phyloP scores from a whole-genome alignment of 1,140 invertebrate species.

The Trichonephila inaurata region DNA sequence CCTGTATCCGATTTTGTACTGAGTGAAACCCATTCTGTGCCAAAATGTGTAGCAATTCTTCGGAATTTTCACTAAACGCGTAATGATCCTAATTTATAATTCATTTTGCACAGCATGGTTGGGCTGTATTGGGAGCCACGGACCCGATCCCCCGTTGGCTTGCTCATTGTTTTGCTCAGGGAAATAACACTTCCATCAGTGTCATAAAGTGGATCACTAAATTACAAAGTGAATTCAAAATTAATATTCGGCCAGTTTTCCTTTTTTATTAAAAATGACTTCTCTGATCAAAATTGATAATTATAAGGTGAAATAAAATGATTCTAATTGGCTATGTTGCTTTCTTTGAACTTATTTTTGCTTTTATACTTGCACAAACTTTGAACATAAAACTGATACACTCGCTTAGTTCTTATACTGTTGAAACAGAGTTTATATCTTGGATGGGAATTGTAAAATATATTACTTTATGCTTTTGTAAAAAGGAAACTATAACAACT shows the following conservation, averaged over 20 bases:
- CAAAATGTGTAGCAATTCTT: conserved; percentile 1
- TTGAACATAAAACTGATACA: too few relatives aligned
- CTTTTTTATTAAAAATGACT: neutral
- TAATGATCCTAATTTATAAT: conserved; percentile 38
- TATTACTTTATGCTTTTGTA: too few relatives aligned
- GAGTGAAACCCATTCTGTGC: conserved; percentile 64
- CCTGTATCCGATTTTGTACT: conserved; percentile 1
- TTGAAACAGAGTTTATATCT: too few relatives aligned
- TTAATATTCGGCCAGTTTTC: conserved; percentile 42
- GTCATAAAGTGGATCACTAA: conserved; percentile 63
- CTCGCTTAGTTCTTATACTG: too few relatives aligned
- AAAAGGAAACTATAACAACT: too few relatives aligned
- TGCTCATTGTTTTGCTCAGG: conserved; percentile 62
- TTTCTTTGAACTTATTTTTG: too few relatives aligned
- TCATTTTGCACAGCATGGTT: conserved; percentile 45
- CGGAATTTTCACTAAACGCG: neutral
- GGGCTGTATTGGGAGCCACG: conserved; percentile 14
- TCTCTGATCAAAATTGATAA: conserved; percentile 53
- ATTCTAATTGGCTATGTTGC: conserved; percentile 67
- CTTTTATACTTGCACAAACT: too few relatives aligned
- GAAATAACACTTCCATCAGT: neutral
- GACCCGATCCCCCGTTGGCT: conserved; percentile 55
- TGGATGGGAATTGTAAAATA: too few relatives aligned
- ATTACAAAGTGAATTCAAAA: conserved; percentile 3
- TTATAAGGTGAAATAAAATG: conserved; percentile 44